Evolutionary conservation across 30 jellyfish, hydroid and myxozoan species (phyloP).

Genomic region (Cassiopea xamachana): DNA sequence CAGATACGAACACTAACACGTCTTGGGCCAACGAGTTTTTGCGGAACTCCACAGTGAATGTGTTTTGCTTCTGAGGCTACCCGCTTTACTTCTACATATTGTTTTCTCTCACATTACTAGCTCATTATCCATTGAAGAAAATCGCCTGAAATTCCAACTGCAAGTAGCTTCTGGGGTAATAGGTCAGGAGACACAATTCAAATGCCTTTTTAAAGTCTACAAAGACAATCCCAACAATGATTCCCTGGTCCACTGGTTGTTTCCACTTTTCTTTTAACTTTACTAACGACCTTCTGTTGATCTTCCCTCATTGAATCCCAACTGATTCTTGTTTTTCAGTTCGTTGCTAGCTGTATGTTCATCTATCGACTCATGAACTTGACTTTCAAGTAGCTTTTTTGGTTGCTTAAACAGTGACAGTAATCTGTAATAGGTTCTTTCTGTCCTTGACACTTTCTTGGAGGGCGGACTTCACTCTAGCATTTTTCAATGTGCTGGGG

Average conservation of each 20-base stretch:
- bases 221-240: conserved; percentile 59
- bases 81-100: conserved; percentile 6
- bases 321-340: conserved; percentile 42
- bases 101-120: conserved; percentile 23
- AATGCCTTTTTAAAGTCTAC: conserved; percentile 72
- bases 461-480: background rate
- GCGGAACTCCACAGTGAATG: conserved; percentile 66
- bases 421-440: conserved; percentile 55
- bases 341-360: conserved; percentile 15
- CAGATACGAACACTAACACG: conserved; percentile 7
- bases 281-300: conserved; percentile 58
- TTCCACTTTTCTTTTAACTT: conserved; percentile 62
- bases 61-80: background rate
- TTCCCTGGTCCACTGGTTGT: conserved; percentile 50
- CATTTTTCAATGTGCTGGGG: no score
- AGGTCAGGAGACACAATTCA: conserved; percentile 37
- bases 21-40: conserved; percentile 69
- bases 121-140: conserved; percentile 4
- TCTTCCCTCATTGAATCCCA: conserved; percentile 59
- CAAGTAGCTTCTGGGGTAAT: conserved; percentile 41
- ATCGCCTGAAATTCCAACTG: conserved; percentile 55
- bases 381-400: conserved; percentile 33
- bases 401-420: conserved; percentile 49
- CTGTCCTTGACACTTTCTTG: conserved; percentile 59
- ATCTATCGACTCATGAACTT: background rate